These are phyloP conservation scores for Dendropsophus ebraccatus DNA, from an alignment of 2,113 vertebrate species.

Conservation along the genomic window DNA sequence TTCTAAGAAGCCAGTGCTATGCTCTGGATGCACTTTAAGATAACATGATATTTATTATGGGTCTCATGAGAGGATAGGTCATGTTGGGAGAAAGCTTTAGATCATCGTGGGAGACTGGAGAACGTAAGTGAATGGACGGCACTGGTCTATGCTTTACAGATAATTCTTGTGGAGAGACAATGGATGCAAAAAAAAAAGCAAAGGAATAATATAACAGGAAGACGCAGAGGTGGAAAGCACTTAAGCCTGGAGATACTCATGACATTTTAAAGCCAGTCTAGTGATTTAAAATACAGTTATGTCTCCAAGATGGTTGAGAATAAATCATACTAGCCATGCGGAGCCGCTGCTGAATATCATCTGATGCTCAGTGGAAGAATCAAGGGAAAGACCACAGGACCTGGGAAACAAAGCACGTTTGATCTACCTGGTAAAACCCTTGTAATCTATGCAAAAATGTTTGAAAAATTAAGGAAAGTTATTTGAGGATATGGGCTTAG, in stretches of 20 bases:
- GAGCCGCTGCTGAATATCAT: not conserved
- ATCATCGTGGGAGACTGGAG: not conserved
- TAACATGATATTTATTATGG: not conserved
- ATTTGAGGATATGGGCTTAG: not conserved
- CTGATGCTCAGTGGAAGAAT: not conserved
- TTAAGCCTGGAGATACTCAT: too few relatives aligned
- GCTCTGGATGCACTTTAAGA: not conserved
- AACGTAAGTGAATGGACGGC: not conserved
- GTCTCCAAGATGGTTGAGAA: too few relatives aligned
- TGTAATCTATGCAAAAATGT: not conserved
- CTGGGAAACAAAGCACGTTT: not conserved
- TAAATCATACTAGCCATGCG: not conserved
- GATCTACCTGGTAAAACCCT: not conserved
- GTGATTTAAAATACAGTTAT: not conserved
- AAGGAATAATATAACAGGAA: too few relatives aligned
- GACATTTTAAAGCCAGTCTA: not conserved
- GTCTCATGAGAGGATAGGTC: not conserved
- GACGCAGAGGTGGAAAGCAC: not conserved
- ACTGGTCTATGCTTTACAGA: too few relatives aligned
- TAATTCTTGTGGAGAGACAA: too few relatives aligned
- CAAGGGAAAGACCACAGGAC: not conserved
- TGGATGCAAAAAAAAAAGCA: too few relatives aligned
- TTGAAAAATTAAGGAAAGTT: not conserved
- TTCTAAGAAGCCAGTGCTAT: not conserved
- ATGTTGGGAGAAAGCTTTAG: not conserved